A percentile compares a stretch with the other conserved stretches of the same genome.
Evolutionary conservation across 2,113 vertebrate genomes (phyloP).

Genomic region (Oxygymnocypris stewartii): DNA sequence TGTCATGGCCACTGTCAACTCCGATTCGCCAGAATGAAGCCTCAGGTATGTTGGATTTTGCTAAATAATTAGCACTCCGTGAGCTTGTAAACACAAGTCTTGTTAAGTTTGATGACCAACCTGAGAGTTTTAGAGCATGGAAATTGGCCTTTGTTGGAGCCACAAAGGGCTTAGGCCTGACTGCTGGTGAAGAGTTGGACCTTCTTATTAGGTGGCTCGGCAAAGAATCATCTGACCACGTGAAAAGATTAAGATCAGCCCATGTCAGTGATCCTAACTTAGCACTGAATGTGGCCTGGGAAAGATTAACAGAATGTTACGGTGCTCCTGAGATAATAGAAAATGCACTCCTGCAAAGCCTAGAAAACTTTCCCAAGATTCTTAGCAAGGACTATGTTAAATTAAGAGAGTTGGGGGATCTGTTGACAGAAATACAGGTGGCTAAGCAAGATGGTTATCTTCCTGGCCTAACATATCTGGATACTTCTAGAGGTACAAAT

Average conservation of each 20-base stretch:
- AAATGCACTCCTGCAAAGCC: neutral
- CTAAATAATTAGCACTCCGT: neutral
- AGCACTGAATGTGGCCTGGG: neutral
- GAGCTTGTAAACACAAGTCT: neutral
- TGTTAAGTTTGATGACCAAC: neutral
- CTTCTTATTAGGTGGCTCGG: neutral
- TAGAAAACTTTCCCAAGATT: neutral
- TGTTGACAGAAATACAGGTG: neutral
- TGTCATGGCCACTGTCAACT: neutral
- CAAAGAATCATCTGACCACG: neutral
- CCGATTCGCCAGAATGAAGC: neutral
- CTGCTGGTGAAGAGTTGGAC: neutral
- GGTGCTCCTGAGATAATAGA: neutral
- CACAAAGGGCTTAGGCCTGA: neutral
- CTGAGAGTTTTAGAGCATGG: neutral
- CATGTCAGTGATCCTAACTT: neutral
- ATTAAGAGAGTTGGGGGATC: neutral
- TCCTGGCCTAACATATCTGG: neutral
- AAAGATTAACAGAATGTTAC: conserved; percentile 5
- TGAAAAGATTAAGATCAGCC: neutral
- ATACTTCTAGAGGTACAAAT: neutral
- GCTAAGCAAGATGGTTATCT: neutral
- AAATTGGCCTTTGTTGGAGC: neutral
- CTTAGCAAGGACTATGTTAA: neutral
- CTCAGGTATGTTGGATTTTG: neutral